Base-by-base conservation (phyloP, 2,888 invertebrate species). In the Agonum fuliginosum region DNA sequence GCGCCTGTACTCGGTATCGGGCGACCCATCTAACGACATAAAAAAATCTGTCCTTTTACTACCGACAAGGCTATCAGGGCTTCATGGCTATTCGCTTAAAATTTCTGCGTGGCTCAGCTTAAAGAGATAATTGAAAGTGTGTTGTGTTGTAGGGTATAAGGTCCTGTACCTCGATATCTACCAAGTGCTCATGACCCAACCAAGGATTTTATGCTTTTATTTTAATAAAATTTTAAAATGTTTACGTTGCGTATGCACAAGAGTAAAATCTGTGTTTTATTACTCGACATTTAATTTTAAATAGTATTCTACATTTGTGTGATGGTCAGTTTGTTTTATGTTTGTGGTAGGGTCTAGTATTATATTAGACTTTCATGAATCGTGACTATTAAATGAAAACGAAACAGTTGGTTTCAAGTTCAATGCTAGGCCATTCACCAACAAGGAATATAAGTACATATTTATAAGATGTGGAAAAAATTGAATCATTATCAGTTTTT, bases 21-120 rank as follows among this genome's bases (percentile, higher is more conserved):
- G 27, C 43, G 46, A 17, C 62, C 74, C 65, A 74, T 74, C 74
- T 74, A 74, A 74, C 74, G 74, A 74, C 74, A 74, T 74, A 74
- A 74, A 74, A 74, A 74, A 74, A 74, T 74, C 74, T 74, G 74
- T 74, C 65, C 43, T 74, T 74, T 74, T 74, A 74, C 74, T 58
- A 74, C 74, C 74, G 74, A 62, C 69, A 73, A 34, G 58, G 58
- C 73, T 73, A 73, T 73, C 73, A 73, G 22, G 73, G 73, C 62
- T 62, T 73, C 73, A 73, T 41, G 73, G 73, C 62, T 62, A 74
- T 74, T 74, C 74, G 43, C 62, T 74, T 62, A 67, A 75, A 46
- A 65, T 67, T 67, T 67, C 65, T 51, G 67, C 75, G 51, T 37
- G 30, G 34, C 75, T 75, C 75, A 75, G 75, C 75, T 75, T 75